Base-by-base conservation (phyloP, 2,113 vertebrate species). In the Pelusios castaneus region DNA sequence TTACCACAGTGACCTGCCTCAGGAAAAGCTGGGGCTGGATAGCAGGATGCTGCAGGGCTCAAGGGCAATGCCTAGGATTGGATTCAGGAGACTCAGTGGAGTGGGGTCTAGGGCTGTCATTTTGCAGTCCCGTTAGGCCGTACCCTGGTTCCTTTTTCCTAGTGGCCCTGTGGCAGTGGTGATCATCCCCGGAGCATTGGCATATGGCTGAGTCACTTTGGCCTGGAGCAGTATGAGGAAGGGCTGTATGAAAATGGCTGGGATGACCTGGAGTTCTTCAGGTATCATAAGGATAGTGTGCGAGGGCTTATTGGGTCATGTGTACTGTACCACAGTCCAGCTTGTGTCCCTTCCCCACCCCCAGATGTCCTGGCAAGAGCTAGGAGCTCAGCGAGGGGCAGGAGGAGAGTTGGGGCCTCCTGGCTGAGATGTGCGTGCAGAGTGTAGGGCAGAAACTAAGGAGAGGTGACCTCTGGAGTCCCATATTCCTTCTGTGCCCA, bases 181-280 rank as follows among this genome's bases (percentile, higher is more conserved):
- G 80, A 93, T 47, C 1, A 17, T 63, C 84, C 56, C 97, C 1
- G 0, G 2, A 9, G 55, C 0, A 84, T 97, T 8, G 75, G 96
- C 21, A 96, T 97, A 81, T 97, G 98, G 63, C 97, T 98, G 43
- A 97, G 95, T 70, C 92, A 93, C 70, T 92, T 98, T 9, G 96
- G 98, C 47, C 97, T 38, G 80, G 85, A 84, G 38, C 82, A 97
- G 76, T 98, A 98, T 60, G 91, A 95, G 4, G 88, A 98, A 67
- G 97, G 96, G 77, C 98, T 98, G 75, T 77, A 54, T 17, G 19
- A 70, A 1, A 80, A 2, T 5, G 96, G 98, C 96, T 98, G 98
- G 98, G 97, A 98, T 87, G 98, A 98, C 92, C 92, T 98, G 82
- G 97, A 98, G 94, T 97, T 97, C 81, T 98, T 98, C 97, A 98